Percentiles rank a stretch among this genome's conserved stretches.
Evolutionary conservation across 2,888 invertebrate genomes (phyloP).

Genomic region (Dorcus hopei): DNA sequence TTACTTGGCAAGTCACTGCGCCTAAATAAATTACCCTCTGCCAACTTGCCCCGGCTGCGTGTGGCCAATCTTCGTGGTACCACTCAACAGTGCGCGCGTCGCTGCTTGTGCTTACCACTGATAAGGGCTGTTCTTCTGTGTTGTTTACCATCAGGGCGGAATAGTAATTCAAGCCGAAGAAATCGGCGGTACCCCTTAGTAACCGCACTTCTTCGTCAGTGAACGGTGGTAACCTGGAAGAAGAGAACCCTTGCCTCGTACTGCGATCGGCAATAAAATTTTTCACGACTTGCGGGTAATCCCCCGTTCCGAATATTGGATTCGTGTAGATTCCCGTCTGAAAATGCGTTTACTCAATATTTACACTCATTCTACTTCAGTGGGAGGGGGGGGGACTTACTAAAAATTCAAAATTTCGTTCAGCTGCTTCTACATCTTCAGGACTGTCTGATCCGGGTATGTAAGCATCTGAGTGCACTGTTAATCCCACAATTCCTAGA

Average conservation of each 20-base stretch:
- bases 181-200: slow-evolving; percentile 57
- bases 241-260: slow-evolving; percentile 42
- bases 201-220: slow-evolving; percentile 45
- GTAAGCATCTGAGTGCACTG: slow-evolving; percentile 55
- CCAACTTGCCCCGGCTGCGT: too few species aligned
- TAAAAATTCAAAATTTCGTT: slow-evolving; percentile 43
- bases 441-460: slow-evolving; percentile 52
- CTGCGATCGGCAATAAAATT: slow-evolving; percentile 47
- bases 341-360: slow-evolving; percentile 25
- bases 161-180: slow-evolving; percentile 65
- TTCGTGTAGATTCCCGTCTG: slow-evolving; percentile 50
- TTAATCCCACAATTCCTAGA: slow-evolving; percentile 51
- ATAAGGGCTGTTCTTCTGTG: background rate
- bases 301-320: slow-evolving; percentile 52
- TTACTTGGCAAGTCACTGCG: too few species aligned
- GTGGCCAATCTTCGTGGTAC: too few species aligned
- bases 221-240: slow-evolving; percentile 51
- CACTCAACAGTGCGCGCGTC: too few species aligned
- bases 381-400: background rate
- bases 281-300: slow-evolving; percentile 54
- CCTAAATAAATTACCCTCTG: too few species aligned
- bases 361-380: background rate
- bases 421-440: slow-evolving; percentile 53
- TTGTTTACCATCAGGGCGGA: slow-evolving; percentile 40
- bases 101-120: too few species aligned